Evolutionary conservation across 2,113 vertebrate genomes (phyloP), one percentile per base, ranked within the genome.

Genomic region (Myrmecobius fasciatus): DNA sequence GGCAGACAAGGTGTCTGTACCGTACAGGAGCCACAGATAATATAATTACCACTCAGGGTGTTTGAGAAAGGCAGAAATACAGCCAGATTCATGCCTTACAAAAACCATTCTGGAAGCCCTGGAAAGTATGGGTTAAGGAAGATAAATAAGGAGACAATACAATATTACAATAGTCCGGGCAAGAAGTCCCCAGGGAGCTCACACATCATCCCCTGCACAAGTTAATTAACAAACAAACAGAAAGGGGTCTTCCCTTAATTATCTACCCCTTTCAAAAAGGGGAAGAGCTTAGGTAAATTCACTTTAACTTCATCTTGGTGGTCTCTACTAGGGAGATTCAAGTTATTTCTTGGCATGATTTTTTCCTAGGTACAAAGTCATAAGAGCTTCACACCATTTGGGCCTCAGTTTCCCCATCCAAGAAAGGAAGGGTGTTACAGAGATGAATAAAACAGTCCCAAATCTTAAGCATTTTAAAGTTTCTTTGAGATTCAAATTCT

Each of bases 371-470:
- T 75, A 14, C 25, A 75, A 12, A 36, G 36, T n/a, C 17, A 43
- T 17, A 20, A n/a, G 36, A 75, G 36, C 36, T 43, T 83, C 67
- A 31, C 91, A 95, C 36, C 93, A 94, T 91, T 8, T 92, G 67
- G 25, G 31, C 89, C 93, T 56, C 53, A 48, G 46, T 83, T 83
- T 89, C n/a, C 25, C 54, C 48, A 75, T 93, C n/a, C 53, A 92
- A 43, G 67, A 83, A 83, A 95, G 52, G 31, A 89, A 94, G 83
- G 36, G 43, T 94, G 48, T 92, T 36, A 14, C 26, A 92, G 89
- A 91, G n/a, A 54, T 14, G 31, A 52, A 48, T 2, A 6, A 46
- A n/a, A 49, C 24, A 67, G 2, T 83, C n/a, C 67, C 17, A 83
- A 83, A 43, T 83, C 17, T 83, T 17, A 75, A n/a, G 60, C 3